Conservation (phyloP, 2,797 vertebrate species). For the Hybognathus amarus region DNA sequence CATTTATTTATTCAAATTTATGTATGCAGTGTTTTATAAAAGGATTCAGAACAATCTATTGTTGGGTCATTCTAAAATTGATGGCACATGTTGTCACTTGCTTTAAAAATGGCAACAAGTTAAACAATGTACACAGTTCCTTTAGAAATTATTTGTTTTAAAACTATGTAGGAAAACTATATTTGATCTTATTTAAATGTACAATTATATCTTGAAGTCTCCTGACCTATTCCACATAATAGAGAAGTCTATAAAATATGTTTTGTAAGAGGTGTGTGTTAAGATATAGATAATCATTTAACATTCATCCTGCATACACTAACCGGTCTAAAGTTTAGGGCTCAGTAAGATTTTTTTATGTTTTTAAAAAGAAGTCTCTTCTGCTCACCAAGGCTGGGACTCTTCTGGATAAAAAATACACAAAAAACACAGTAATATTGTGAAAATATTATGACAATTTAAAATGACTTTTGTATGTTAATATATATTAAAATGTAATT, state of each 20-base stretch:
- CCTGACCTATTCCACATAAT: not conserved
- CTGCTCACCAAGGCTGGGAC: no score
- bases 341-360: no score
- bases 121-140: not conserved
- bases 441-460: no score
- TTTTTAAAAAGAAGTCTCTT: no score
- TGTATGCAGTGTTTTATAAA: not conserved
- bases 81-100: not conserved
- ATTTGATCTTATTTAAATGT: not conserved
- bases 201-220: not conserved
- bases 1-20: slow-evolving; percentile 11
- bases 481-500: no score
- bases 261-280: not conserved
- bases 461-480: no score
- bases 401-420: no score
- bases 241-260: not conserved
- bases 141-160: not conserved
- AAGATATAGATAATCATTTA: not conserved
- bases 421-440: no score
- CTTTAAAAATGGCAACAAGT: not conserved
- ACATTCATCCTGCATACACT: no score
- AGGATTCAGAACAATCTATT: not conserved
- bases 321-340: no score
- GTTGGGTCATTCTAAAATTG: not conserved
- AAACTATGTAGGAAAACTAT: not conserved